Conservation (phyloP, 1,140 invertebrate genomes). For the Sycophaga agraensis region DNA sequence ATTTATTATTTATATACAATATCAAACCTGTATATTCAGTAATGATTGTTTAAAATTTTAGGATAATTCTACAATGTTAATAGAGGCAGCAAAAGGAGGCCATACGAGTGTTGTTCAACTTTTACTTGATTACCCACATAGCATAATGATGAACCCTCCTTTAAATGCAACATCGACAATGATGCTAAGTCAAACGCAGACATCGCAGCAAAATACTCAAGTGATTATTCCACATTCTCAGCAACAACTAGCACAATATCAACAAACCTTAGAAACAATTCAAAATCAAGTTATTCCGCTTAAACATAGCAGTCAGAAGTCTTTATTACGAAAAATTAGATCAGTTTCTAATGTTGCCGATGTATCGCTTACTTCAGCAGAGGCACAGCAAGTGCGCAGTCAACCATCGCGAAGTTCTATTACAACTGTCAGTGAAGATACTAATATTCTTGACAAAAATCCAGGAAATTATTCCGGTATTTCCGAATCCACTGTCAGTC, state of each 20-base stretch:
- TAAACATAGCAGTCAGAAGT: conserved; percentile 56
- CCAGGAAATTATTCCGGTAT: conserved; percentile 46
- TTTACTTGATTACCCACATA: conserved; percentile 91
- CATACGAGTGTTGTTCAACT: conserved; percentile 94
- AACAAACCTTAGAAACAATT: conserved; percentile 48
- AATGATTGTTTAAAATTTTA: conserved; percentile 42
- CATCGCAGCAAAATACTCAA: conserved; percentile 49
- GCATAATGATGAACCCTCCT: conserved; percentile 66
- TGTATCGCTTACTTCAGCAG: conserved; percentile 59
- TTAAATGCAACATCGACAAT: conserved; percentile 48
- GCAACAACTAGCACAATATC: conserved; percentile 45
- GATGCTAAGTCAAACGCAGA: conserved; percentile 53
- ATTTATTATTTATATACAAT: neutral
- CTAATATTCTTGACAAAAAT: conserved; percentile 55
- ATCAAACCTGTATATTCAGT: no score
- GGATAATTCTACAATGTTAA: conserved; percentile 98
- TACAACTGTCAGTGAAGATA: conserved; percentile 48
- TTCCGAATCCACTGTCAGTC: conserved; percentile 52
- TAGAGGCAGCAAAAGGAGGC: conserved; percentile 96
- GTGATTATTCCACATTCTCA: conserved; percentile 37
- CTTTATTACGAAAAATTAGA: conserved; percentile 60
- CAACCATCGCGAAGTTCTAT: conserved; percentile 53
- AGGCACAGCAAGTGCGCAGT: conserved; percentile 59
- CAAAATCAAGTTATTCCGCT: conserved; percentile 48
- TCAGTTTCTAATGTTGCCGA: conserved; percentile 56